These are phyloP conservation scores for Popillia japonica DNA, from an alignment of 1,140 invertebrate species.

Conservation along the genomic window DNA sequence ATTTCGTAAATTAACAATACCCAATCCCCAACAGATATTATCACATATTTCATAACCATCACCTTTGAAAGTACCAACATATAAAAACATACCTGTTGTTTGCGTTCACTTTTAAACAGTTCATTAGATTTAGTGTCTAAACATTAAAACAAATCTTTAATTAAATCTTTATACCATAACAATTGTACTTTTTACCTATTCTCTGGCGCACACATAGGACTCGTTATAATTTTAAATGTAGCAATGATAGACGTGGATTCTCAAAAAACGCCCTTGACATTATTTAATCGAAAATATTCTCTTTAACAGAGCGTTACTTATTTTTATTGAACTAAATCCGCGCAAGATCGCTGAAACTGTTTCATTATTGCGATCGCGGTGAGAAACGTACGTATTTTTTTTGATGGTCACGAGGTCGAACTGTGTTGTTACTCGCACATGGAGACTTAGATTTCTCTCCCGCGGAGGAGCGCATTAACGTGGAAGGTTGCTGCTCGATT, in stretches of 20 bases:
- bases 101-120: background rate
- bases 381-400: background rate
- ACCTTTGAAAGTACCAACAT: background rate
- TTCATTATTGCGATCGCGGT: background rate
- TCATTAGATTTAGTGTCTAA: background rate
- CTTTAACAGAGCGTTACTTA: too few relatives aligned
- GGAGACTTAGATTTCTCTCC: background rate
- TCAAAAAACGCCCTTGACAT: slow-evolving; percentile 13
- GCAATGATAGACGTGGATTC: background rate
- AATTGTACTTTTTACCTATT: background rate
- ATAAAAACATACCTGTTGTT: background rate
- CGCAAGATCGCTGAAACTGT: background rate
- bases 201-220: background rate
- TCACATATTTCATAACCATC: background rate
- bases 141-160: background rate
- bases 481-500: background rate
- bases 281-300: background rate
- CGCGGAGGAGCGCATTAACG: background rate
- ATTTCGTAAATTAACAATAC: background rate
- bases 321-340: background rate
- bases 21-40: too few relatives aligned
- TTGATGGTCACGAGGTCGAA: background rate
- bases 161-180: too few relatives aligned
- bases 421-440: background rate
- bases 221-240: background rate